Evolutionary conservation across 2,113 vertebrate species (phyloP).

Genomic region (Eulemur macaco): DNA sequence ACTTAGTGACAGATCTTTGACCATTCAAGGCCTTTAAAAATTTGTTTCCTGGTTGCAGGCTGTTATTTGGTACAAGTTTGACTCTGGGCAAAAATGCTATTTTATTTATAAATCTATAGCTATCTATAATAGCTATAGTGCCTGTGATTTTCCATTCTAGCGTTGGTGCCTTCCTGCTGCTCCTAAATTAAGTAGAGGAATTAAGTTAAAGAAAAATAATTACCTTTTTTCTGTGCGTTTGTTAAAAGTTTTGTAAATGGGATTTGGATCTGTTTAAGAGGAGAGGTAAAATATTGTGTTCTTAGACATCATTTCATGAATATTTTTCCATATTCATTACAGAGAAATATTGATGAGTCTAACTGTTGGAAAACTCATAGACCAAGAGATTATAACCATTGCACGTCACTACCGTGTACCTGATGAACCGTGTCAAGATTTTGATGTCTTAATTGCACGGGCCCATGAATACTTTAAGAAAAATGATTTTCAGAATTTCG

Average conservation of each 20-base stretch:
- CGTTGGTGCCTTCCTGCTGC: neutral
- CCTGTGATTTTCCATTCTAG: slow-evolving; percentile 32
- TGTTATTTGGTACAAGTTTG: slow-evolving; percentile 41
- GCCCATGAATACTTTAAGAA: slow-evolving; percentile 90
- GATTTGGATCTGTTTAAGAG: slow-evolving; percentile 35
- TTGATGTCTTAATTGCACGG: slow-evolving; percentile 83
- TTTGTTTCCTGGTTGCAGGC: neutral
- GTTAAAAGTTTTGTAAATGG: slow-evolving; percentile 14
- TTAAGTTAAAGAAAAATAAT: slow-evolving; percentile 17
- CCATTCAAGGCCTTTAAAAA: neutral
- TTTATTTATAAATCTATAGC: slow-evolving; percentile 43
- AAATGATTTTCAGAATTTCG: slow-evolving; percentile 88
- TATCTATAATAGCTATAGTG: neutral
- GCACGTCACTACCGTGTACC: slow-evolving; percentile 84
- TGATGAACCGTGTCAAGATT: slow-evolving; percentile 75
- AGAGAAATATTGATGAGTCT: slow-evolving; percentile 87
- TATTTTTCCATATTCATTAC: slow-evolving; percentile 59
- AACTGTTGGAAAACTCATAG: slow-evolving; percentile 81
- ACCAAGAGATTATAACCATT: slow-evolving; percentile 92
- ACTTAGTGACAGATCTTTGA: slow-evolving; percentile 33
- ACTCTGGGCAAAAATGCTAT: neutral
- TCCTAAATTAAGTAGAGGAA: slow-evolving; percentile 13
- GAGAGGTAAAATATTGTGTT: slow-evolving; percentile 36
- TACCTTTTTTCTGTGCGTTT: neutral
- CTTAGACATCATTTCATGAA: neutral